Evolutionary conservation across 2,888 invertebrate genomes (phyloP).

Genomic region (Alloplasta piceator): DNA sequence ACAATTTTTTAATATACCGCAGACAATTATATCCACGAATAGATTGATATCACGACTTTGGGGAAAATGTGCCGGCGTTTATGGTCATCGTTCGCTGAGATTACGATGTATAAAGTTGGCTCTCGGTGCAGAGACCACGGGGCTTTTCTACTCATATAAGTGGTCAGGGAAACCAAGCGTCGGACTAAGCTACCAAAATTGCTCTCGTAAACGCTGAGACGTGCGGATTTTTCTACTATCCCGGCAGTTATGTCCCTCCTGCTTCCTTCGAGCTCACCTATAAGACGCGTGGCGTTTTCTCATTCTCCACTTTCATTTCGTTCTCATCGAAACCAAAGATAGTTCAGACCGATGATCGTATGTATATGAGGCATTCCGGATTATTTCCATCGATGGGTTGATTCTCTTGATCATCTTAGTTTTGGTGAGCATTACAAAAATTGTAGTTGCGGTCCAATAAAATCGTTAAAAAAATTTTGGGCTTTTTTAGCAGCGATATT

Average conservation of each 20-base stretch:
- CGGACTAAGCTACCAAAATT: constrained; percentile 63
- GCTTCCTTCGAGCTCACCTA: not conserved
- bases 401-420: no score
- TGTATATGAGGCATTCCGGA: constrained; percentile 14
- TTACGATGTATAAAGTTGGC: constrained; percentile 40
- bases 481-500: no score
- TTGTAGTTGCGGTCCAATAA: no score
- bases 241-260: constrained; percentile 50
- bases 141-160: constrained; percentile 26
- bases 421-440: no score
- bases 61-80: not conserved
- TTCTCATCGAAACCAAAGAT: constrained; percentile 43
- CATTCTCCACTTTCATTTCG: constrained; percentile 59
- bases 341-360: constrained; percentile 62
- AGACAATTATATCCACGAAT: not conserved
- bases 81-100: constrained; percentile 14
- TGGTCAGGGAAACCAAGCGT: constrained; percentile 50
- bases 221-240: constrained; percentile 63
- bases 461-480: no score
- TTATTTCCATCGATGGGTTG: no score
- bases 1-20: not conserved
- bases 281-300: constrained; percentile 23
- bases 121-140: not conserved
- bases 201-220: constrained; percentile 65
- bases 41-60: not conserved